Evolutionary conservation across 2,797 vertebrate species (phyloP), one percentile per base, ranked within the genome.

Genomic region (Ctenochaetus hawaiiensis): DNA sequence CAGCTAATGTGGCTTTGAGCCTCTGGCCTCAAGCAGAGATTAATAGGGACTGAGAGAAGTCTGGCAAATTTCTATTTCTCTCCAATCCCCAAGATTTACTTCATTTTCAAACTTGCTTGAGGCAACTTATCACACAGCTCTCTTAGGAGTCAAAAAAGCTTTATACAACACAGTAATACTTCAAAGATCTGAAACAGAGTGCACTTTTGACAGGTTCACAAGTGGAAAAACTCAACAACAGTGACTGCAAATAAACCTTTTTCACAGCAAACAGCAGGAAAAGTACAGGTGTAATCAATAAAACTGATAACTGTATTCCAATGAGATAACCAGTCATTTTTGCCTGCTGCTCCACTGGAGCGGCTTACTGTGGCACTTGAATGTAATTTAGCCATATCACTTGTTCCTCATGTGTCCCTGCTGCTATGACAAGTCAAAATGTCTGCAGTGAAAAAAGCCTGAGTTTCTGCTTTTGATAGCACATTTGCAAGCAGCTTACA

Each of bases 261-360:
- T 60, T 58, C n/a, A 67, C 30, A 47, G 23, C 44, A 20, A 10
- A 53, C 53, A 47, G 22, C 16, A 58, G 8, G 47, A 37, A 51
- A 62, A 51, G 7, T 7, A 30, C 6, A 11, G 41, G 16, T 56
- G 9, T 22, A 13, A 48, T 30, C 39, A 41, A 23, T n/a, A 59
- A 66, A 16, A 57, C 4, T 34, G 63, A 72, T 26, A 71, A 16
- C 57, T 17, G 13, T 39, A 57, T 51, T 63, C 59, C 51, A 18
- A 1, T 17, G 2, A 45, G 52, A 41, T 47, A 23, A 48, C 62
- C 56, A 56, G 37, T 41, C 8, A 5, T 26, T 41, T 43, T 18
- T 20, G 17, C 58, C 37, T 39, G 16, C n/a, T 16, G 18, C 18
- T 23, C 45, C 12, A 13, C 48, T 47, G 23, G 23, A 54, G 45